A percentile compares a stretch with the other conserved stretches of the same genome.
Conservation (phyloP, 2,797 vertebrate genomes). For the Pangasius krempfi region DNA sequence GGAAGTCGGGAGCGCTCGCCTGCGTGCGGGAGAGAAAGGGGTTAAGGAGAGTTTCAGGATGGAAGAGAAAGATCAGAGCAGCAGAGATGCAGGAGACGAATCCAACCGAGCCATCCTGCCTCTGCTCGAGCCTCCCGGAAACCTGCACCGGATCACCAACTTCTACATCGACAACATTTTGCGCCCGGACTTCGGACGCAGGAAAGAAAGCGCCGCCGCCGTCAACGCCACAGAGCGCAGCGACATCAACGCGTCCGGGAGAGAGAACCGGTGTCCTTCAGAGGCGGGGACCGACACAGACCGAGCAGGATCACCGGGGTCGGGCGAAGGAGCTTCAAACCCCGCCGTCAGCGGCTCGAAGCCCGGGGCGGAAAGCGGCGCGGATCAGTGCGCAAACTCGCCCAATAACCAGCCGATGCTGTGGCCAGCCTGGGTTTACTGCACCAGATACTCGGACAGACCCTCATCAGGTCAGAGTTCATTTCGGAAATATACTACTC, state of each 20-base stretch:
- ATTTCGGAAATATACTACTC: background rate
- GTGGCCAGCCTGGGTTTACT: conserved; percentile 98
- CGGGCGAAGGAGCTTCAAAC: conserved; percentile 68
- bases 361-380: conserved; percentile 68
- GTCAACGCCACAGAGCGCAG: conserved; percentile 61
- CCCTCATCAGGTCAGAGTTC: conserved; percentile 89
- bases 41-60: conserved; percentile 72
- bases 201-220: conserved; percentile 70
- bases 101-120: conserved; percentile 75
- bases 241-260: conserved; percentile 59
- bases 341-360: conserved; percentile 65
- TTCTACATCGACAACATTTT: conserved; percentile 96
- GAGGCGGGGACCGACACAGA: conserved; percentile 59
- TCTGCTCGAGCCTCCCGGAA: conserved; percentile 76
- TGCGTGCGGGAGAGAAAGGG: conserved; percentile 57
- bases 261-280: conserved; percentile 63
- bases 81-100: conserved; percentile 69
- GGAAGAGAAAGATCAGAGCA: conserved; percentile 80
- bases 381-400: conserved; percentile 78
- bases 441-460: conserved; percentile 94
- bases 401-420: conserved; percentile 82
- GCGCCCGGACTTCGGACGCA: conserved; percentile 88
- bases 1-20: conserved; percentile 45
- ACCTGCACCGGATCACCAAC: conserved; percentile 88
- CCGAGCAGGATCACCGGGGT: conserved; percentile 61